Evolutionary conservation across 2,797 vertebrate genomes (phyloP), one percentile per base, ranked within the genome.

Genomic region (Rhinichthys osculus): DNA sequence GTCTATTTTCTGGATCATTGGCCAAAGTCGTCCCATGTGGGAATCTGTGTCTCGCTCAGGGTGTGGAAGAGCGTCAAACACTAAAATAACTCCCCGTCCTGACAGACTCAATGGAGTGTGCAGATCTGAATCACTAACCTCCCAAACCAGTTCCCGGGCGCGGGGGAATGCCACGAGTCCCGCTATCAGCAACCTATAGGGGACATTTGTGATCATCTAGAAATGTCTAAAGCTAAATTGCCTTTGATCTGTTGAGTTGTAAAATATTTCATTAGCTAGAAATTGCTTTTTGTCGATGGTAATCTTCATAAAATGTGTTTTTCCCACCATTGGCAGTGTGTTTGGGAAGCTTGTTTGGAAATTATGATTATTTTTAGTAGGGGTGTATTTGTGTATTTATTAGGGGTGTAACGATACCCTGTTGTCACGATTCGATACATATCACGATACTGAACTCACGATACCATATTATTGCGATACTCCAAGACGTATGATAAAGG

Each of bases 111-210:
- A 50, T 52, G 21, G 64, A 67, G 59, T 27, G 27, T 23, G 66
- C 11, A 13, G 66, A 44, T 50, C 27, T 81, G 30, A 62, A 81
- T 62, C 23, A 62, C 54, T 27, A 78, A 78, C 54, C 76, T 11
- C 76, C 76, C 83, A 70, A 73, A 89, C 87, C 85, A 72, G 80
- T 84, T 88, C 74, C 82, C 44, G n/a, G 42, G 71, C 14, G 10
- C 21, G 21, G 69, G 40, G 40, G 16, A 21, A 52, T 10, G 33
- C 74, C 52, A 57, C 50, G 74, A 77, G 73, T 54, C 72, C 52
- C 6, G 17, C 50, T 21, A 42, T 71, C 42, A 27, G 8, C 4
- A 33, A 30, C 27, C 44, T 19, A 19, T 7, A 0, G 9, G 0
- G 11, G 14, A 27, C 3, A 19, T 30, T 17, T 50, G 8, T 6